Base-by-base conservation (phyloP, 2,888 invertebrate species). In the Oscheius sp. region DNA sequence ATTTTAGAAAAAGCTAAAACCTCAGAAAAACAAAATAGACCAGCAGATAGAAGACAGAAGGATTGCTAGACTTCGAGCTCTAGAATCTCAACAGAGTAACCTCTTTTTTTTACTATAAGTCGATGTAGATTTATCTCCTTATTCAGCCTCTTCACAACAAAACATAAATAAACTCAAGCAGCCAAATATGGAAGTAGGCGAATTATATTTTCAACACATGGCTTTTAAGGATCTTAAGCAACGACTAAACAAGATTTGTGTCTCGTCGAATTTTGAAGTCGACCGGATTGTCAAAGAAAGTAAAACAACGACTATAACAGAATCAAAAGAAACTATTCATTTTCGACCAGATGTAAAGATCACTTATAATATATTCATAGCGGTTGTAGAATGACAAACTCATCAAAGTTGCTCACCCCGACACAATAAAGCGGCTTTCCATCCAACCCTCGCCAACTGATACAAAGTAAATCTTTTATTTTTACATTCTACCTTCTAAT, bases 281-380 rank as follows among this genome's bases (percentile, higher is more conserved):
- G 76, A 76, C 50, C 63, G 72, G 26, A 76, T 76, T 49, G 76
- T 76, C 4, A 73, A 76, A 24, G 76, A 76, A 20, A 76, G 68
- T 49, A 76, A 74, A 44, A 76, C 76, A 38, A 76, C 76, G 41
- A 76, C 76, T 56, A 72, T 76, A 63, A 76, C 76, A 67, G 73
- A 76, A 62, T 72, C 73, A 26, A 67, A 70, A 41, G 76, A 76
- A 62, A 76, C 72, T 28, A 71, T 76, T 57, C 73, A 76, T 72
- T 75, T 75, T 64, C 38, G 54, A 9, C 22, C 62, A 20, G 47
- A 47, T n/a, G 56, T 54, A 36, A 26, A 30, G 3, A 17, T 9
- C n/a, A 36, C n/a, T 41, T 41, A 3, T 3, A 12, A 17, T 41
- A 12, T 17, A 41, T 14, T 17, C 14, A 12, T 12, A 12, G 5